These are phyloP conservation scores for Anseranas semipalmata DNA, from an alignment of 2,113 vertebrate genomes.

Conservation along the genomic window DNA sequence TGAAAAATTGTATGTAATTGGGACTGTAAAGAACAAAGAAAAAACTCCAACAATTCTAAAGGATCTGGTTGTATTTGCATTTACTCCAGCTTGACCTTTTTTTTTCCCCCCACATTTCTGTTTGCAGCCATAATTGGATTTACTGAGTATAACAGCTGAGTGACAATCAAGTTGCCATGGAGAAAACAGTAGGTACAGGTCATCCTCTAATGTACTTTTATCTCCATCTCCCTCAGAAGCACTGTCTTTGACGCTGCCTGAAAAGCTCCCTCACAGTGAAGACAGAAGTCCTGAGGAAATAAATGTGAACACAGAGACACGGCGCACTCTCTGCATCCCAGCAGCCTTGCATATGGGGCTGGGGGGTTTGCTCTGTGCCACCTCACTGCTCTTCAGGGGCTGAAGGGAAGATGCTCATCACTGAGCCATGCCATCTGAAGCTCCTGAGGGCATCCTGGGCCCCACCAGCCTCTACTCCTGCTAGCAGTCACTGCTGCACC, in stretches of 20 bases:
- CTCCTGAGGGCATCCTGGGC: neutral
- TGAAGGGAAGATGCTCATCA: neutral
- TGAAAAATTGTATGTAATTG: neutral
- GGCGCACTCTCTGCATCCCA: neutral
- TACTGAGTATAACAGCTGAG: neutral
- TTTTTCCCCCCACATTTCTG: neutral
- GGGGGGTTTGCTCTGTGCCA: neutral
- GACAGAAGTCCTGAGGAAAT: neutral
- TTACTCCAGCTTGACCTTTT: neutral
- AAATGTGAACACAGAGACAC: neutral
- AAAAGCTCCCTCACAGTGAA: neutral
- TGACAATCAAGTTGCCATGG: slow-evolving; percentile 40
- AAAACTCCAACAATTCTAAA: neutral
- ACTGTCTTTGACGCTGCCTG: neutral
- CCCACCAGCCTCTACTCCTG: neutral
- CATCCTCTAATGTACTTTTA: neutral
- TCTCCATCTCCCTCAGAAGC: neutral
- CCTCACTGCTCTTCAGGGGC: neutral
- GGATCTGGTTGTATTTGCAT: neutral
- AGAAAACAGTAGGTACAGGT: slow-evolving; percentile 25
- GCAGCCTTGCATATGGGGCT: neutral
- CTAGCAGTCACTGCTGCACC: neutral
- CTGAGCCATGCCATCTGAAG: rapidly evolving
- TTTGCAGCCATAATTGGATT: slow-evolving; percentile 20
- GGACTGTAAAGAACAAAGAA: neutral